These are phyloP conservation scores for Pollenia griseotomentosa DNA, from an alignment of 2,888 invertebrate species.

Conservation along the genomic window DNA sequence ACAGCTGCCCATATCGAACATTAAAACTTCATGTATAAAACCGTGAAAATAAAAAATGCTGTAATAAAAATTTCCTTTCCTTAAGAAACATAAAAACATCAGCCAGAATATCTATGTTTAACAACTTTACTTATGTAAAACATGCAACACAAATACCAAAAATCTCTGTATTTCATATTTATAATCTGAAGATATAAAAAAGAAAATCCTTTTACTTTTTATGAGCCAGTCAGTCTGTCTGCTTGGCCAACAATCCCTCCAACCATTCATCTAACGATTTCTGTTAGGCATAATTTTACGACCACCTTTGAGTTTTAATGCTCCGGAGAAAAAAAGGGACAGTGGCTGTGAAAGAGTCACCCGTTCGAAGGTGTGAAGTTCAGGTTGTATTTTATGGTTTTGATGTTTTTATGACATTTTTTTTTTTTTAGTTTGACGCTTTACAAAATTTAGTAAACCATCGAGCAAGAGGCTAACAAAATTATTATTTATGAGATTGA, in stretches of 20 bases:
- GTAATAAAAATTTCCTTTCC: conserved; percentile 56
- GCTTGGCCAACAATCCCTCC: background rate
- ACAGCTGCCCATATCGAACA: conserved; percentile 57
- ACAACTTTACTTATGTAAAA: conserved; percentile 56
- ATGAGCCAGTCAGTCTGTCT: conserved; percentile 22
- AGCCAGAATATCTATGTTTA: conserved; percentile 31
- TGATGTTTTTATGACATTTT: conserved; percentile 60
- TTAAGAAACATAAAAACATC: conserved; percentile 51
- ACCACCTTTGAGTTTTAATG: conserved; percentile 66
- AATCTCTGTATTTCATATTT: conserved; percentile 33
- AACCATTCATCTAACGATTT: conserved; percentile 41
- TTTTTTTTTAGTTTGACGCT: conserved; percentile 30
- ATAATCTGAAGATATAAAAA: conserved; percentile 31
- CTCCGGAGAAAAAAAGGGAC: conserved; percentile 21
- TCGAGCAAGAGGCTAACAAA: conserved; percentile 1
- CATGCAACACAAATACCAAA: conserved; percentile 57
- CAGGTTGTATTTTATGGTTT: conserved; percentile 49
- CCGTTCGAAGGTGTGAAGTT: conserved; percentile 61
- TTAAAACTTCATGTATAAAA: conserved; percentile 26
- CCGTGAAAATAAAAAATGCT: conserved; percentile 64
- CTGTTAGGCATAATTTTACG: conserved; percentile 56
- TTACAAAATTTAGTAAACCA: background rate
- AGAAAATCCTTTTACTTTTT: conserved; percentile 59
- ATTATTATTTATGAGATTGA: conserved; percentile 47
- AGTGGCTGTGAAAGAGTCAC: conserved; percentile 35